Conservation (phyloP, 1,140 invertebrate species). For the Drosophila gunungcola region DNA sequence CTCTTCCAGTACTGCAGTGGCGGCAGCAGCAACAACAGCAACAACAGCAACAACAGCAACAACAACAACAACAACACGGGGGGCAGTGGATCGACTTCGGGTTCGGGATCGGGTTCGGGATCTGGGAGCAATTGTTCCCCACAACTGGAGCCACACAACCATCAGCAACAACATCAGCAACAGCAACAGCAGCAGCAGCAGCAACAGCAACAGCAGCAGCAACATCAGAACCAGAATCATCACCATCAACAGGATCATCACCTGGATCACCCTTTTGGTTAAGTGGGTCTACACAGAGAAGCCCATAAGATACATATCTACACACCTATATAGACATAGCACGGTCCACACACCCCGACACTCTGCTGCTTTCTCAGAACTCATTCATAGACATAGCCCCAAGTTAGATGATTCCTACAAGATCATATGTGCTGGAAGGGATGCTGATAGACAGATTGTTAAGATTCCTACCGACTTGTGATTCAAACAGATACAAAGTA, state of each 20-base stretch:
- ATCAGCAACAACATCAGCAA: neutral
- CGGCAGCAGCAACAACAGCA: slow-evolving; percentile 54
- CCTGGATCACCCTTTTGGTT: slow-evolving; percentile 30
- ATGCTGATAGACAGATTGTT: neutral
- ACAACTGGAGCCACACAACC: slow-evolving; percentile 5
- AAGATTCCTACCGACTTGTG: neutral
- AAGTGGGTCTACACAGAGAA: neutral
- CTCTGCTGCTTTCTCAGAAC: slow-evolving; percentile 8
- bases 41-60: neutral
- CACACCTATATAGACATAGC: too few relatives aligned
- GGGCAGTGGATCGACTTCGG: slow-evolving; percentile 34
- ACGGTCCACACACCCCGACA: neutral
- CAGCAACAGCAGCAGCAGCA: slow-evolving; percentile 14
- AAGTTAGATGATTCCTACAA: neutral
- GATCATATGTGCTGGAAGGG: neutral
- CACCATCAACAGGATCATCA: slow-evolving; percentile 26
- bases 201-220: neutral
- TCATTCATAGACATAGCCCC: neutral
- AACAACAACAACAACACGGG: neutral
- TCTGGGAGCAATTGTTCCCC: slow-evolving; percentile 25
- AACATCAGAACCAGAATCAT: slow-evolving; percentile 12
- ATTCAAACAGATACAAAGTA: neutral
- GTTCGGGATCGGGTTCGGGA: neutral
- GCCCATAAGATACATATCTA: slow-evolving; percentile 54
- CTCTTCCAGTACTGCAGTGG: slow-evolving; percentile 80